These are phyloP conservation scores for Oostethus manadensis DNA, from an alignment of 2,113 vertebrate species.

Conservation along the genomic window DNA sequence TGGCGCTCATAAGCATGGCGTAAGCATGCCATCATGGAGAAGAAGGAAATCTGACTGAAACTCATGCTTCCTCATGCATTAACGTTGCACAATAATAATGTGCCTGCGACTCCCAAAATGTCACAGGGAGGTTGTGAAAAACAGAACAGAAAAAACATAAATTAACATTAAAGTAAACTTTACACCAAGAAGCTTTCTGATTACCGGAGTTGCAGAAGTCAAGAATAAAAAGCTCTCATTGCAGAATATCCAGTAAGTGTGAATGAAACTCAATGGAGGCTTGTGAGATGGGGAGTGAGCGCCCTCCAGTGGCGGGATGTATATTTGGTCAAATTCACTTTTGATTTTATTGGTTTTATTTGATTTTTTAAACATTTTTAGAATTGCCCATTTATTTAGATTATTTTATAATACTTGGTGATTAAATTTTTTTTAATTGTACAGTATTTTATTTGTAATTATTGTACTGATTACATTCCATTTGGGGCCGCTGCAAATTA, in stretches of 20 bases:
- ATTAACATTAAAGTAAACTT: not conserved
- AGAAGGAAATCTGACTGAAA: conserved; percentile 43
- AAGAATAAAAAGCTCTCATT: not conserved
- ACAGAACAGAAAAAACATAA: conserved; percentile 8
- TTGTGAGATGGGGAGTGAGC: not conserved
- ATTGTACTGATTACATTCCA: not conserved
- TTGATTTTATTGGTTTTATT: not conserved
- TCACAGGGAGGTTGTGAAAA: conserved; percentile 10
- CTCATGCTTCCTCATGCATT: conserved; percentile 11
- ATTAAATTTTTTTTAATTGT: not conserved
- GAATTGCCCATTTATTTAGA: not conserved
- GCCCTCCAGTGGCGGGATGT: not conserved
- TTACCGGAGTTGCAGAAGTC: not conserved
- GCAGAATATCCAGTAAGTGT: not conserved
- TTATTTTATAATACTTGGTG: not conserved
- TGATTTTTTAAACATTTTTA: not conserved
- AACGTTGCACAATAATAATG: conserved; percentile 33
- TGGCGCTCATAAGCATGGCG: no score
- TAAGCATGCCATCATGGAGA: conserved; percentile 39
- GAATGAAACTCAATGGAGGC: not conserved
- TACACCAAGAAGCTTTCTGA: not conserved
- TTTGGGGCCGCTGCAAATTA: no score
- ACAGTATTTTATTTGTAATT: not conserved
- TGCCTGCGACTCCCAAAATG: conserved; percentile 34
- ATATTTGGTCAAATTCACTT: not conserved